Percentiles rank a stretch among this genome's conserved stretches.
Conservation (phyloP, 2,797 vertebrate species). For the Bradypodion pumilum region DNA sequence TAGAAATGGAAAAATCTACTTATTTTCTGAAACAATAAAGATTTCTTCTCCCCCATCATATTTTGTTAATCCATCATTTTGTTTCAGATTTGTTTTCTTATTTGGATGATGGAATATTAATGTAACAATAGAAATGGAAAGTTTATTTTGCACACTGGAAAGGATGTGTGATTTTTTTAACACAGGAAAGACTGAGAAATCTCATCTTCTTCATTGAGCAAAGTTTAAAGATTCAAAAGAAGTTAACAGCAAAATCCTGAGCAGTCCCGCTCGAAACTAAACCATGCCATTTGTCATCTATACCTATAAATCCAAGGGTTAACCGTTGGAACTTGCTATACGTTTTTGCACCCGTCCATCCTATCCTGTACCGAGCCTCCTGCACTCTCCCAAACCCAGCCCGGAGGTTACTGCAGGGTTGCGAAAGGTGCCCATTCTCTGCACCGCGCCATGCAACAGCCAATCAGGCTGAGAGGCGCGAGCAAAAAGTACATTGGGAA, state of each 20-base stretch:
- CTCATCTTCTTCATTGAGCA: background rate
- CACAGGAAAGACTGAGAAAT: background rate
- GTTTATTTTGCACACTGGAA: background rate
- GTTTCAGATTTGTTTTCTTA: background rate
- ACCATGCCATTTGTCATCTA: background rate
- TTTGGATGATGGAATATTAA: background rate
- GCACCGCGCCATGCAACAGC: no score
- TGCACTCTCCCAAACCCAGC: no score
- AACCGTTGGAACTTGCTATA: no score
- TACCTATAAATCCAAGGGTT: no score
- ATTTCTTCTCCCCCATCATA: background rate
- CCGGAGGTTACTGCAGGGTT: no score
- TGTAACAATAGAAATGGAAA: background rate
- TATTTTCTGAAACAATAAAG: conserved; percentile 18
- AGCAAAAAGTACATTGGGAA: no score
- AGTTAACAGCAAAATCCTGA: background rate
- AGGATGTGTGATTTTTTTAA: background rate
- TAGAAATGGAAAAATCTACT: background rate
- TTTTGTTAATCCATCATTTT: background rate
- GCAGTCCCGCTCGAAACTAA: background rate
- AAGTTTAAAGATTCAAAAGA: background rate
- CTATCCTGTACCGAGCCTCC: no score
- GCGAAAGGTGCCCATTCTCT: no score
- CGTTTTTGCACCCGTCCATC: no score
- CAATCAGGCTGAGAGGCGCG: no score